phyloP scores from a whole-genome alignment of 1,140 invertebrate species.

The Pogonus chalceus region DNA sequence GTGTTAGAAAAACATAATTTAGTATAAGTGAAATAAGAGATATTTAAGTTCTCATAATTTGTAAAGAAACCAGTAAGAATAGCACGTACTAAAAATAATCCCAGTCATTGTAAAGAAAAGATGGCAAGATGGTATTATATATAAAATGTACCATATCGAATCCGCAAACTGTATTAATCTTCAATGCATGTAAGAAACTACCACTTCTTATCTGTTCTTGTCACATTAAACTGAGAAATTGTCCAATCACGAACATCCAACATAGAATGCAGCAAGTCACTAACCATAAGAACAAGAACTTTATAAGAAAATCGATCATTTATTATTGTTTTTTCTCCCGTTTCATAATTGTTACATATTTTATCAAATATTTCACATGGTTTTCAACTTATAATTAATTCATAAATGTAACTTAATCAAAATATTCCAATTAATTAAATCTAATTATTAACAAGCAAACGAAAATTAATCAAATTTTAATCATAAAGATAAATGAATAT shows the following conservation, averaged over 20 bases:
- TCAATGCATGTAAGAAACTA: background rate
- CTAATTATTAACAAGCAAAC: background rate
- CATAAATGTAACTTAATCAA: background rate
- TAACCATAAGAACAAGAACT: background rate
- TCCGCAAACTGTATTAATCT: background rate
- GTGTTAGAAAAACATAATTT: background rate
- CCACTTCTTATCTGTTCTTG: background rate
- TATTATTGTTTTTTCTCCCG: too few relatives aligned
- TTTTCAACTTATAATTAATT: background rate
- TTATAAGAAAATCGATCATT: too few relatives aligned
- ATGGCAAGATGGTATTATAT: background rate
- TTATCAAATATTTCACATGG: background rate
- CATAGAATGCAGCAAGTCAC: background rate
- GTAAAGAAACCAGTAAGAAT: background rate
- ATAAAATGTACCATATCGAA: background rate
- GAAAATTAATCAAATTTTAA: background rate
- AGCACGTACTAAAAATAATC: background rate
- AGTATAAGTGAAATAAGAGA: background rate
- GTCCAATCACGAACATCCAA: background rate
- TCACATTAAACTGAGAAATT: background rate
- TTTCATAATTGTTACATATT: background rate
- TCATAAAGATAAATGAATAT: background rate
- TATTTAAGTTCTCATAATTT: background rate
- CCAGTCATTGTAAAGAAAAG: background rate
- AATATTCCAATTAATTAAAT: background rate